Conservation (phyloP, 1,140 invertebrate species). For the Muscidifurax raptorellus region DNA sequence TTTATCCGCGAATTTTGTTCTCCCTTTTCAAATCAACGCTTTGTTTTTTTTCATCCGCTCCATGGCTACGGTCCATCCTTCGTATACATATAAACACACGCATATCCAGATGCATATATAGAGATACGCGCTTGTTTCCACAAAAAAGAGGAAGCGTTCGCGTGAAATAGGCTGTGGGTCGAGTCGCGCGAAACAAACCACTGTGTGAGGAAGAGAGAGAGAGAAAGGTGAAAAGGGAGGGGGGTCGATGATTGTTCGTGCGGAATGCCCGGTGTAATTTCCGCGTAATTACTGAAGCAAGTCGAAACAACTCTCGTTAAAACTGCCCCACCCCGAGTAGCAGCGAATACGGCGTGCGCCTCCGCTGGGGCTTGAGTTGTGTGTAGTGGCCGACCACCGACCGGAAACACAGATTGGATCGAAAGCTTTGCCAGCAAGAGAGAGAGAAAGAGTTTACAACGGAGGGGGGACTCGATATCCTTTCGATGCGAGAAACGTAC, state of each 20-base stretch:
- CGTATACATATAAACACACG: background rate
- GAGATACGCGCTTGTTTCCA: background rate
- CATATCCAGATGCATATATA: background rate
- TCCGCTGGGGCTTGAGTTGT: constrained; percentile 20
- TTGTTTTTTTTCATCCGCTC: background rate
- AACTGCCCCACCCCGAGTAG: constrained; percentile 57
- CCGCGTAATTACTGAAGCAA: constrained; percentile 71
- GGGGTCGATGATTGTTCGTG: constrained; percentile 57
- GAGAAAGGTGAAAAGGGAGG: background rate
- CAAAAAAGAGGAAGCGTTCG: background rate
- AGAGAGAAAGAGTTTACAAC: constrained; percentile 20
- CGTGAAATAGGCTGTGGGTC: constrained; percentile 4
- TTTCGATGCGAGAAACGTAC: constrained; percentile 32
- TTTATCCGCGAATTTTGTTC: background rate
- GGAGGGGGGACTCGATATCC: constrained; percentile 32
- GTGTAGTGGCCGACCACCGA: constrained; percentile 25
- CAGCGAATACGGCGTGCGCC: constrained; percentile 9
- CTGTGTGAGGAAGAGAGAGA: background rate
- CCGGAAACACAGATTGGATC: constrained; percentile 51
- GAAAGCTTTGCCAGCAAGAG: constrained; percentile 29
- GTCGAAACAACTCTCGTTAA: constrained; percentile 71
- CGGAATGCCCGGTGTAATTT: constrained; percentile 65
- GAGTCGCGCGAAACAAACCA: background rate
- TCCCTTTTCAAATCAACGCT: constrained; percentile 1
- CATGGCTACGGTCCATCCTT: background rate